phyloP scores from a whole-genome alignment of 2,888 invertebrate genomes.

The Eupithecia inturbata region DNA sequence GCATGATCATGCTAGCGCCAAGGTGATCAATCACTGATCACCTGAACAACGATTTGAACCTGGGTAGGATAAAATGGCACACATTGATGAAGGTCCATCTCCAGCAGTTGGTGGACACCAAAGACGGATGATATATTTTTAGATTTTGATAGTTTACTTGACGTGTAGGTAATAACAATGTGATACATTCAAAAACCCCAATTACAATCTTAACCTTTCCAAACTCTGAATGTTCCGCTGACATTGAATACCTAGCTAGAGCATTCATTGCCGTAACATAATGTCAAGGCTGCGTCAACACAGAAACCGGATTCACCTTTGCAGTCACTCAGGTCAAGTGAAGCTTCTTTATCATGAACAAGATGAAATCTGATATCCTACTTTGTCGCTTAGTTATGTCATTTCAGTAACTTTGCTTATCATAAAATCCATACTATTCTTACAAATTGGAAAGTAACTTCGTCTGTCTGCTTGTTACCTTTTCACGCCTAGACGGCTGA shows the following conservation, averaged over 20 bases:
- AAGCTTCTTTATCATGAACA: constrained; percentile 12
- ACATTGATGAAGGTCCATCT: background rate
- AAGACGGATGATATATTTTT: background rate
- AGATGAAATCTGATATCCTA: constrained; percentile 17
- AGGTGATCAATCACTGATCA: too few species aligned
- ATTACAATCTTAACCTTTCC: constrained; percentile 6
- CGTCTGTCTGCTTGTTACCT: too few species aligned
- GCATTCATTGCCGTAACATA: constrained; percentile 43
- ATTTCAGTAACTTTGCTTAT: background rate
- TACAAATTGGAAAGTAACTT: too few species aligned
- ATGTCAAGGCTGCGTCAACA: constrained; percentile 44
- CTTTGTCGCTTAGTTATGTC: background rate
- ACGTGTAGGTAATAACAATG: background rate
- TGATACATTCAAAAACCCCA: background rate
- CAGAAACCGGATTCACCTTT: constrained; percentile 40
- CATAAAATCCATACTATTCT: background rate
- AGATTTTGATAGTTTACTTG: background rate
- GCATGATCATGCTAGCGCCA: too few species aligned
- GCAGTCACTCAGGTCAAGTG: constrained; percentile 34
- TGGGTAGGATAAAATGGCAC: background rate
- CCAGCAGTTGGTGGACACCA: background rate
- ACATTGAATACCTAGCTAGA: constrained; percentile 31
- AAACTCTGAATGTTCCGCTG: constrained; percentile 11
- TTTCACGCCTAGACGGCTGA: too few species aligned
- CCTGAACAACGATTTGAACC: background rate